Conservation (phyloP, 2,888 invertebrate species). For the Pardosa pseudoannulata region DNA sequence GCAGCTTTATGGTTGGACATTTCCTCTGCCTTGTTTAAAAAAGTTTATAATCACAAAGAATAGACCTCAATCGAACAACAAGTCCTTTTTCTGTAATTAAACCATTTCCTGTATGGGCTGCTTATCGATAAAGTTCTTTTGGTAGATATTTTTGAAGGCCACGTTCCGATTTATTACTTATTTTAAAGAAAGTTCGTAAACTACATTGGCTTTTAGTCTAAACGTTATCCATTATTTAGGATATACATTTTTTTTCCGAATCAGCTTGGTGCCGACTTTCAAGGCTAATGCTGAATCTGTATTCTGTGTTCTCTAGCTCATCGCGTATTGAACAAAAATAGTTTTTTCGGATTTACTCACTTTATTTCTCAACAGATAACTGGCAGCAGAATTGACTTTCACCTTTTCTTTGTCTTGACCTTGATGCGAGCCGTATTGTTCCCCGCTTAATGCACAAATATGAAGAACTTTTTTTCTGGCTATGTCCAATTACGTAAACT, state of each 20-base stretch:
- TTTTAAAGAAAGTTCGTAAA: slow-evolving; percentile 6
- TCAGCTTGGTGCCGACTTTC: not conserved
- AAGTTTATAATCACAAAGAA: not conserved
- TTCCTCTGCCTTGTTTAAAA: not conserved
- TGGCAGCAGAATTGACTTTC: slow-evolving; percentile 35
- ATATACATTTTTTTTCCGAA: not conserved
- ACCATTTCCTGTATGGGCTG: not conserved
- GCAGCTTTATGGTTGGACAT: not conserved
- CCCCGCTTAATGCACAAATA: slow-evolving; percentile 24
- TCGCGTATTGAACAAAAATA: slow-evolving; percentile 15
- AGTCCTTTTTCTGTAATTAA: slow-evolving; percentile 5
- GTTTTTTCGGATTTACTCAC: slow-evolving; percentile 28
- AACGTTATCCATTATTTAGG: not conserved
- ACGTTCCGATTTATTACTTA: not conserved
- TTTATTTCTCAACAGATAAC: slow-evolving; percentile 48
- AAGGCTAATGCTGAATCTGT: not conserved
- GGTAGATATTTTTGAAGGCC: not conserved
- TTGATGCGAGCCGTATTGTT: slow-evolving; percentile 36
- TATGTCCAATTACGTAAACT: slow-evolving; percentile 62
- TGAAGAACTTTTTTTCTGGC: slow-evolving; percentile 23
- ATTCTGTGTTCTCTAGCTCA: not conserved
- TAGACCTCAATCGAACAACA: not conserved
- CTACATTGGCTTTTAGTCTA: not conserved
- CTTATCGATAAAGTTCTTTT: slow-evolving; percentile 2
- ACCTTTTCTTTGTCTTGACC: slow-evolving; percentile 58